phyloP scores from a whole-genome alignment of 2,113 vertebrate genomes.

The Thinocorus orbignyianus region DNA sequence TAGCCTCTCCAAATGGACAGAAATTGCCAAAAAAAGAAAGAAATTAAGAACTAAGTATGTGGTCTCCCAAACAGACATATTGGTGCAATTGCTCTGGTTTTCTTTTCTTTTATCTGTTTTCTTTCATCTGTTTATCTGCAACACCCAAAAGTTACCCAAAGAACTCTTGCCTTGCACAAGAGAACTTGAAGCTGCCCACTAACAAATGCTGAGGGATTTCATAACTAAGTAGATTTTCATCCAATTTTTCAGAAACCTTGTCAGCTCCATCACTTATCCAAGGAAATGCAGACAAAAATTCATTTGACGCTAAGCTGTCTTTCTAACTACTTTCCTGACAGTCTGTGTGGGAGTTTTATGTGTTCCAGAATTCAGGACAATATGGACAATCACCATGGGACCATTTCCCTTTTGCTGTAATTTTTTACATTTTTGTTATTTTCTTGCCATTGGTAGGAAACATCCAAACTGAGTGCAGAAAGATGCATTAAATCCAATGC shows the following conservation, averaged over 20 bases:
- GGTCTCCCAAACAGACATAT: neutral
- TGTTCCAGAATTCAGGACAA: neutral
- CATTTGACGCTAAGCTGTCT: neutral
- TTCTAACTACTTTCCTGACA: neutral
- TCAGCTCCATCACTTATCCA: neutral
- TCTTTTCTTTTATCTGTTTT: neutral
- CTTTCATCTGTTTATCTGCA: neutral
- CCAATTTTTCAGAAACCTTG: neutral
- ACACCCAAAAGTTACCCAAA: neutral
- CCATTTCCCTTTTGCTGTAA: neutral
- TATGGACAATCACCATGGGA: neutral
- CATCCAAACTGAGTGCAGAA: neutral
- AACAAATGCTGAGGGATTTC: neutral
- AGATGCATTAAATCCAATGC: fast-evolving
- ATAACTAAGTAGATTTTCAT: neutral
- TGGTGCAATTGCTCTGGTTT: neutral
- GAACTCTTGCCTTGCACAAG: neutral
- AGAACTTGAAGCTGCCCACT: neutral
- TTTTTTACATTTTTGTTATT: neutral
- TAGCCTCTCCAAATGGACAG: neutral
- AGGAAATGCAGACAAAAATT: neutral
- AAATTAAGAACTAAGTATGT: neutral
- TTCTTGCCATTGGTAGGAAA: neutral
- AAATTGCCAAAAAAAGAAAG: neutral
- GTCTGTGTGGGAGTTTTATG: neutral